Conservation (phyloP, 1,140 invertebrate genomes). For the Caenorhabditis latens region DNA sequence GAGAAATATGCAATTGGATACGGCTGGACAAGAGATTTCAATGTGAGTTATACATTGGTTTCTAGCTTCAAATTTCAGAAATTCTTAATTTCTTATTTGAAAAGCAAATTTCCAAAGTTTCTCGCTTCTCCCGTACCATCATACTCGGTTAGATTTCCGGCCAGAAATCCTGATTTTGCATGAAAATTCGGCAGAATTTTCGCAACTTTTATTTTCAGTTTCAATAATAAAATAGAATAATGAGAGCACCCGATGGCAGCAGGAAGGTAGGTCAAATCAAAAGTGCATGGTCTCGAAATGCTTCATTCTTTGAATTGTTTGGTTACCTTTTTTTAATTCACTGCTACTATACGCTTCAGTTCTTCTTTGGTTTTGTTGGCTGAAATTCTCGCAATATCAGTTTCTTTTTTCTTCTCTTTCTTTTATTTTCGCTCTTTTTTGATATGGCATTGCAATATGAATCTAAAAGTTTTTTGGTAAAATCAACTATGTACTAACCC, state of each 20-base stretch:
- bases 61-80: neutral
- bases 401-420: slow-evolving; percentile 4
- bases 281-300: slow-evolving; percentile 24
- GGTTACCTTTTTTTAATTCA: slow-evolving; percentile 14
- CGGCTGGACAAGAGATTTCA: slow-evolving; percentile 58
- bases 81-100: neutral
- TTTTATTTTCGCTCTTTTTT: neutral
- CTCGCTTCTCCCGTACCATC: slow-evolving; percentile 38
- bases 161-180: slow-evolving; percentile 52
- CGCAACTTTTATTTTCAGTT: slow-evolving; percentile 49
- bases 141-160: slow-evolving; percentile 46
- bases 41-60: slow-evolving; percentile 4
- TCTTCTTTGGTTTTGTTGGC: slow-evolving; percentile 34
- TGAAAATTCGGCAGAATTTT: slow-evolving; percentile 52
- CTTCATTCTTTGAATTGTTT: slow-evolving; percentile 6
- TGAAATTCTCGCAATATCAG: slow-evolving; percentile 8
- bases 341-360: slow-evolving; percentile 14
- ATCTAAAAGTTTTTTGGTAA: neutral
- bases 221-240: slow-evolving; percentile 56
- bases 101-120: slow-evolving; percentile 1
- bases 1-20: slow-evolving; percentile 61
- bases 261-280: slow-evolving; percentile 28
- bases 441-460: neutral
- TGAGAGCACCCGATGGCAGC: neutral
- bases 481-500: too few relatives aligned